These are phyloP conservation scores for Drosophila quadrilineata DNA, from an alignment of 1,140 invertebrate genomes.

Conservation along the genomic window DNA sequence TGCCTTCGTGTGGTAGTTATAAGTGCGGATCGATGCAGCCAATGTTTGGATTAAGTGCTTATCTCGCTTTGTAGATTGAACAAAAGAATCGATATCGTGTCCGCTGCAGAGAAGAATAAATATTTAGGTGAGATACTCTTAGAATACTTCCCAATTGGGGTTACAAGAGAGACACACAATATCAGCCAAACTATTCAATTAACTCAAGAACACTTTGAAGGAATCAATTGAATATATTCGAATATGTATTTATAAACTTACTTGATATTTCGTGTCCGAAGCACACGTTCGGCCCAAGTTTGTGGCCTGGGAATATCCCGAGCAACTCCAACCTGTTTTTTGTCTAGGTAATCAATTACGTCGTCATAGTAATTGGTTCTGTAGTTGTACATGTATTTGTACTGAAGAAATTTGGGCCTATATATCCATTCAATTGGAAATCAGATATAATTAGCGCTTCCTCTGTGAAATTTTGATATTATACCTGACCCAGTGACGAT, in stretches of 20 bases:
- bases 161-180: too few relatives aligned
- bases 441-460: too few relatives aligned
- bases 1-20: slow-evolving; percentile 84
- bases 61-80: slow-evolving; percentile 78
- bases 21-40: slow-evolving; percentile 83
- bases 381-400: slow-evolving; percentile 91
- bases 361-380: slow-evolving; percentile 92
- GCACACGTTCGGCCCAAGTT: slow-evolving; percentile 90
- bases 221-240: too few relatives aligned
- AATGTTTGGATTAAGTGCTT: slow-evolving; percentile 82
- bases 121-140: too few relatives aligned
- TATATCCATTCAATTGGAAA: slow-evolving; percentile 45
- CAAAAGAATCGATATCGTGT: slow-evolving; percentile 61
- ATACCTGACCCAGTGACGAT: slow-evolving; percentile 89
- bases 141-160: too few relatives aligned
- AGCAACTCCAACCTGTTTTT: slow-evolving; percentile 86
- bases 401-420: slow-evolving; percentile 90
- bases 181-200: too few relatives aligned
- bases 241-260: slow-evolving; percentile 16
- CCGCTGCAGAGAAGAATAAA: slow-evolving; percentile 36
- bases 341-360: slow-evolving; percentile 90
- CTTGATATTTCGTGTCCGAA: slow-evolving; percentile 83
- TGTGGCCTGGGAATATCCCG: slow-evolving; percentile 88
- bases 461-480: too few relatives aligned
- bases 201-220: too few relatives aligned